Evolutionary conservation across 2,888 invertebrate species (phyloP).

Genomic region (Drosophila anomalata): DNA sequence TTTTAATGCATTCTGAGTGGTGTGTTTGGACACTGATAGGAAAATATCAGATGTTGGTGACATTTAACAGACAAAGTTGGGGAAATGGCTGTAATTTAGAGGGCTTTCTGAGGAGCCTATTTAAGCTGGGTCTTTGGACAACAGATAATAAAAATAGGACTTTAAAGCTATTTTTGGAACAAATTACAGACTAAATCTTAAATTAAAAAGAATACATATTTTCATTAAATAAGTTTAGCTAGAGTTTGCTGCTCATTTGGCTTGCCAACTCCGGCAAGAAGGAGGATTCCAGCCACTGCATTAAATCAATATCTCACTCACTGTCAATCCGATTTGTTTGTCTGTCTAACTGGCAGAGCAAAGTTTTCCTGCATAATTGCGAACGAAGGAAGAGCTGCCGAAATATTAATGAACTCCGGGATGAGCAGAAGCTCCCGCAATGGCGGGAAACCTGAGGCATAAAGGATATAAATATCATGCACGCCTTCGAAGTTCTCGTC

Average conservation of each 20-base stretch:
- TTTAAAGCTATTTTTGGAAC: neutral
- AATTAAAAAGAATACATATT: too few relatives aligned
- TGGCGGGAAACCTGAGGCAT: slow-evolving; percentile 18
- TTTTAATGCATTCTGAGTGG: slow-evolving; percentile 39
- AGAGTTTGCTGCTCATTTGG: slow-evolving; percentile 12
- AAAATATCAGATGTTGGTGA: slow-evolving; percentile 23
- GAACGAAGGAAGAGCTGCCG: slow-evolving; percentile 29
- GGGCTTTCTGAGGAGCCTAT: slow-evolving; percentile 11
- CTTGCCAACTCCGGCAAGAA: slow-evolving; percentile 11
- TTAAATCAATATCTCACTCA: slow-evolving; percentile 53
- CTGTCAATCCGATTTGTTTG: slow-evolving; percentile 23
- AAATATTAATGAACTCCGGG: slow-evolving; percentile 67
- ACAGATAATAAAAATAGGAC: neutral
- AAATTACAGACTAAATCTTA: too few relatives aligned
- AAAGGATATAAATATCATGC: slow-evolving; percentile 45
- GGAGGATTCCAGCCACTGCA: slow-evolving; percentile 26
- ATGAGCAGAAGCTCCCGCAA: slow-evolving; percentile 2
- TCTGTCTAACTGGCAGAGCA: slow-evolving; percentile 19
- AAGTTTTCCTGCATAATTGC: slow-evolving; percentile 61
- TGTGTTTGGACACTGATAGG: slow-evolving; percentile 25
- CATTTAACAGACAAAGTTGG: slow-evolving; percentile 31
- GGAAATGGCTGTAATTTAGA: slow-evolving; percentile 11
- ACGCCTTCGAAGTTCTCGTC: slow-evolving; percentile 26
- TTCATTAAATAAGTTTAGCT: slow-evolving; percentile 1
- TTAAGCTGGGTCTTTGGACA: neutral